Conservation (phyloP, 2,797 vertebrate genomes). For the Myotis pilosus region DNA sequence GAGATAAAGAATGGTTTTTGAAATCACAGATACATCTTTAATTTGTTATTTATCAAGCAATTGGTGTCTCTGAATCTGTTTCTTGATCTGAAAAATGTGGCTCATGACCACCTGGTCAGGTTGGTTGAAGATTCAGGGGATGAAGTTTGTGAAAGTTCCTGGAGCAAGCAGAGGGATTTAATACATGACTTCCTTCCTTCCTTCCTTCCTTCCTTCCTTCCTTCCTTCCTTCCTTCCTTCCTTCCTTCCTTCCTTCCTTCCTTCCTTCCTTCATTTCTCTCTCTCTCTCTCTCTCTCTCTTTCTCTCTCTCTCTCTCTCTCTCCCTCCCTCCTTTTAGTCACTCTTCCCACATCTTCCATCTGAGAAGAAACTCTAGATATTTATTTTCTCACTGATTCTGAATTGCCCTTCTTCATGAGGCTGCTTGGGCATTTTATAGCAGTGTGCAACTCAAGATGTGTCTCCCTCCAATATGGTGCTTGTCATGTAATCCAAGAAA, state of each 20-base stretch:
- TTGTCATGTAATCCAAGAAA: neutral
- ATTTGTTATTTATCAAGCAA: neutral
- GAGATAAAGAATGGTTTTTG: neutral
- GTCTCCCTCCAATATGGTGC: neutral
- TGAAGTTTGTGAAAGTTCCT: neutral
- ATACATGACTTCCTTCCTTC: too few species aligned
- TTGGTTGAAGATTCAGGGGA: neutral
- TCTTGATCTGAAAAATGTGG: neutral
- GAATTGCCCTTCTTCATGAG: neutral
- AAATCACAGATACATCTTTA: neutral
- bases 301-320: neutral
- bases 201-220: neutral
- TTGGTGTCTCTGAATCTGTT: neutral
- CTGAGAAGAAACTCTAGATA: neutral
- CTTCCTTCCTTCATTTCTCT: neutral
- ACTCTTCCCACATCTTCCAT: neutral
- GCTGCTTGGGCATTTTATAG: neutral
- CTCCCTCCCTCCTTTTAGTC: neutral
- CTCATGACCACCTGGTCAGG: neutral
- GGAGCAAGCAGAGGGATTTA: neutral
- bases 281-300: neutral
- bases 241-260: too few species aligned
- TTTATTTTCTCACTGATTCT: neutral
- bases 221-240: too few species aligned
- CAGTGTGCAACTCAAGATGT: too few species aligned